Evolutionary conservation across 2,888 invertebrate species (phyloP), one percentile per base, ranked within the genome.

Genomic region (Hesperia comma): DNA sequence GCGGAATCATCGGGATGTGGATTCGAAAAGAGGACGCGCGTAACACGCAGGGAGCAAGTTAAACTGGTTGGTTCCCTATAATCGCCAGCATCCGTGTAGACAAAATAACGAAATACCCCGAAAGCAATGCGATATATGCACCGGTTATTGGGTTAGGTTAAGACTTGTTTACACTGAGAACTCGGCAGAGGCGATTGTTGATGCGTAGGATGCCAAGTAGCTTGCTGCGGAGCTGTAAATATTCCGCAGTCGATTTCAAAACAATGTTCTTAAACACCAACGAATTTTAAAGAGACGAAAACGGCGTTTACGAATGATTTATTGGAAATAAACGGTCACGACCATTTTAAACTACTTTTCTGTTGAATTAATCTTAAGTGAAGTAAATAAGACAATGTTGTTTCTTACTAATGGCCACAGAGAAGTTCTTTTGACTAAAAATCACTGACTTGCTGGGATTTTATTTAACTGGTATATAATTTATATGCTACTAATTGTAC

Each of bases 31-130:
- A 73, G 71, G 72, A 74, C 72, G 72, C 71, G 74, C 76, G 72
- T 72, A 71, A 75, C 75, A 72, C 74, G 69, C 70, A 61, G 75
- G 75, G 86, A 61, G 82, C 90, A 77, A 69, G 61, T 60, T 75
- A 68, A 49, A 69, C 73, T 86, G 87, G 90, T 76, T 74, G 75
- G 74, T 78, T 77, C 79, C 79, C 79, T 78, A 86, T 85, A 87
- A 88, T 88, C 88, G 84, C 85, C 89, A 85, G 87, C 87, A 90
- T 90, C 90, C 90, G 85, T 86, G 92, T 91, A 92, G 92, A 92
- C 92, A 92, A 92, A 92, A 92, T 92, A 92, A 86, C 83, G 86
- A 85, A 91, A 88, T 91, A 92, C 90, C 79, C 85, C 87, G 92
- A 92, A 92, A 88, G 92, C 91, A 88, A 92, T 82, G 85, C 86